Evolutionary conservation across 2,113 vertebrate species (phyloP), one percentile per base, ranked within the genome.

Genomic region (Mohoua ochrocephala): DNA sequence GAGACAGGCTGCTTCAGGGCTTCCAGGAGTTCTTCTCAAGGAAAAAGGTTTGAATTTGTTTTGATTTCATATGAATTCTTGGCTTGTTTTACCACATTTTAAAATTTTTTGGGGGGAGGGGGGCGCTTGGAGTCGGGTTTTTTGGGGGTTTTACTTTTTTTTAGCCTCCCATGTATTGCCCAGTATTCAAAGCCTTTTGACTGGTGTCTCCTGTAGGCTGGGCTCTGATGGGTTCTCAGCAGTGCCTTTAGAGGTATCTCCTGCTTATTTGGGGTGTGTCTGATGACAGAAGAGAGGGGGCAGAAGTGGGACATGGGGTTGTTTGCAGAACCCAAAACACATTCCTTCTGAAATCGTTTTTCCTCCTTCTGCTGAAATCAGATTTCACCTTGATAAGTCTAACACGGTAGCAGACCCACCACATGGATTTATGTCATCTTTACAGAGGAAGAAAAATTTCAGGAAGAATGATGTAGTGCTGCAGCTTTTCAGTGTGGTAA

Each of bases 81-180:
- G 31, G 22, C 13, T 54, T 78, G 15, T 41, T 89, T 84, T 68
- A 15, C 27, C 13, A 47, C 41, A 6, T 33, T 49, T 16, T 53
- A 60, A 31, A 9, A 7, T 22, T 39, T 21, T 22, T 37, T 4
- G 2, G 4, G 7, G n/a, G n/a, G 4, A 9, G 6, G 4, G 15
- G 9, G 14, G 3, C 19, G 5, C 26, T 61, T 63, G 11, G 26
- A 2, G 3, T 45, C 50, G 19, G 69, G 37, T 5, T 28, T 39
- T 50, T 59, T 2, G 5, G 4, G 11, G 3, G 10, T 7, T 8
- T 60, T 52, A 33, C 10, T 13, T 41, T 37, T 10, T 30, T 54
- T 22, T 60, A 47, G 5, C 26, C 35, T 79, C 22, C 8, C 22
- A 20, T 8, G 7, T 56, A 45, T 47, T 56, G 21, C 8, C 20